Base-by-base conservation (phyloP, 2,888 invertebrate genomes). In the Lomographa bimaculata region DNA sequence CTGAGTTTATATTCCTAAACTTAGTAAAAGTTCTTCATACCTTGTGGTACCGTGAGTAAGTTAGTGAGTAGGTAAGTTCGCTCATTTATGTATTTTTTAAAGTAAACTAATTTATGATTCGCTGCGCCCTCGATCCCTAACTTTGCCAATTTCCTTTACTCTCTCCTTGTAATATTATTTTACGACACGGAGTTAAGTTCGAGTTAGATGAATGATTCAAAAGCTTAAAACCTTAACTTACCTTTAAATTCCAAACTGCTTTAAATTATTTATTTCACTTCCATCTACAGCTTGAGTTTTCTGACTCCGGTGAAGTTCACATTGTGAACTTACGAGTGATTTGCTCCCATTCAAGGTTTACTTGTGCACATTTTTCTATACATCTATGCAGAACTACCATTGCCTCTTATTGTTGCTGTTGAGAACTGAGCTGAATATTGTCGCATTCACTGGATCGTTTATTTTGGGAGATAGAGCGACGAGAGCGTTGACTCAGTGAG, bases 401-500 rank as follows among this genome's bases (percentile, higher is more conserved):
- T 34, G 10, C 40, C 40, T 16, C 23, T 64, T 64, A 64, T 68
- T 77, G 71, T 65, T 68, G 63, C 65, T 71, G 70, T 71, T 66
- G 60, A 64, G 67, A 73, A 73, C 63, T 72, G 71, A 64, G 67
- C 51, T 57, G 66, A 67, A 73, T 75, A 71, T 72, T 78, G 78
- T 78, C 73, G 73, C 72, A 64, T 73, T 70, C 65, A 57, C 66
- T 64, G 71, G 65, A 75, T 72, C 67, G 79, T 79, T 83, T 85
- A 85, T 84, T 85, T 84, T 54, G 61, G 73, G 80, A 76, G 72
- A 76, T 62, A 78, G 69, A 79, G 71, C 71, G 69, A 65, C 69
- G 75, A 76, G 84, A 83, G 76, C 87, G 84, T 86, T 89, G 87
- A 86, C 86, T 86, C 86, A 84, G 75, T 83, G 71, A 82, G 77